Conservation (phyloP, 2,888 invertebrate genomes). For the Metellina segmentata region DNA sequence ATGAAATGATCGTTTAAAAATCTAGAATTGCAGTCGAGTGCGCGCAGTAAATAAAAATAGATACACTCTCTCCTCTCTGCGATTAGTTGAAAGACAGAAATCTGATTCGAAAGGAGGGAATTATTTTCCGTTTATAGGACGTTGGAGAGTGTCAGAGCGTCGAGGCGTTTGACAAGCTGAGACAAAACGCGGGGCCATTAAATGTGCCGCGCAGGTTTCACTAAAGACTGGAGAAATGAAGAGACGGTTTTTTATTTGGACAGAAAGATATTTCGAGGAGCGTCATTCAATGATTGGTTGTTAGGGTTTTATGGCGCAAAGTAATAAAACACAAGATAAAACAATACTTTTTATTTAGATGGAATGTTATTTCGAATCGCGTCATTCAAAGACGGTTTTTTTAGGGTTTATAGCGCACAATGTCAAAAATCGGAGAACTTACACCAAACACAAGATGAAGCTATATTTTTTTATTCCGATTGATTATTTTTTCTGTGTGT, state of each 20-base stretch:
- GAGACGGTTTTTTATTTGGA: not conserved
- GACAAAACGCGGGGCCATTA: constrained; percentile 4
- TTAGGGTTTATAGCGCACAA: too few relatives aligned
- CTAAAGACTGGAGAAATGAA: not conserved
- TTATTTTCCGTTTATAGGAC: constrained; percentile 33
- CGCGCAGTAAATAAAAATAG: constrained; percentile 47
- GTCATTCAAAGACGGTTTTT: too few relatives aligned
- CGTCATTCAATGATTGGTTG: too few relatives aligned
- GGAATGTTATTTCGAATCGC: too few relatives aligned
- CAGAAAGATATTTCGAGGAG: too few relatives aligned
- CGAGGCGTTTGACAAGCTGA: not conserved
- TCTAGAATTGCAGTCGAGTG: constrained; percentile 56
- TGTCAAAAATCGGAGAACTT: too few relatives aligned
- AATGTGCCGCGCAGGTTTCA: not conserved
- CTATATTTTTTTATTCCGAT: too few relatives aligned
- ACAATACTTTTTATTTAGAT: too few relatives aligned
- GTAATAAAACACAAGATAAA: too few relatives aligned
- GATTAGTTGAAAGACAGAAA: constrained; percentile 44
- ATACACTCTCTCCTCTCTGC: constrained; percentile 18
- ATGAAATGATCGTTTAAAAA: constrained; percentile 70
- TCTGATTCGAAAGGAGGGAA: constrained; percentile 27
- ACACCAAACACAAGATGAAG: too few relatives aligned
- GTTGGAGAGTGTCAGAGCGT: constrained; percentile 2
- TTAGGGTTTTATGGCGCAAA: too few relatives aligned
- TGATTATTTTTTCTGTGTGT: too few relatives aligned